Evolutionary conservation across 2,888 invertebrate genomes (phyloP).

Genomic region (Agrotis puta): DNA sequence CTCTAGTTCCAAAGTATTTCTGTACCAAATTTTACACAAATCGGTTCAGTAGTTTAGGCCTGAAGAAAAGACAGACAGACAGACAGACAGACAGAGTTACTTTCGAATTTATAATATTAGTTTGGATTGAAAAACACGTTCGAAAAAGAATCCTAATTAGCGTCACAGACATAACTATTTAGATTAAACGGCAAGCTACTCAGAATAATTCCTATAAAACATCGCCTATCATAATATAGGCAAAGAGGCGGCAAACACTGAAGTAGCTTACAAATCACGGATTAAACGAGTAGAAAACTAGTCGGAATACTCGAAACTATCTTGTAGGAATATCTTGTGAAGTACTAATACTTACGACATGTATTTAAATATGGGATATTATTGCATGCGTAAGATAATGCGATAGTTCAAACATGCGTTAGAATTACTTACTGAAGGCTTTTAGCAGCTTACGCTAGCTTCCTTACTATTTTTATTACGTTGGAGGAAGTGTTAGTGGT

Average conservation of each 20-base stretch:
- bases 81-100: too few species aligned
- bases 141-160: neutral
- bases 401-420: constrained; percentile 1
- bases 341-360: constrained; percentile 30
- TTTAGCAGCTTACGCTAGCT: neutral
- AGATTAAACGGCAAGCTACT: neutral
- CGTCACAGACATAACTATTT: neutral
- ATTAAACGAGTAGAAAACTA: constrained; percentile 23
- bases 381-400: constrained; percentile 14
- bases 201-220: neutral
- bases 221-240: neutral
- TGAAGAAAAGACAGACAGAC: too few species aligned
- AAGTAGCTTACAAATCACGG: neutral
- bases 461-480: neutral
- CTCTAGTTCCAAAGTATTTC: too few species aligned
- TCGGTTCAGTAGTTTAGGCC: too few species aligned
- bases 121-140: neutral
- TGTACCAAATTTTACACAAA: too few species aligned
- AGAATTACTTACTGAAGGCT: neutral
- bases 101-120: too few species aligned
- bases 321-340: constrained; percentile 18
- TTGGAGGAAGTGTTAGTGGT: neutral
- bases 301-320: constrained; percentile 18
- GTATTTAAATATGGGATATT: constrained; percentile 30
- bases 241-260: neutral